Evolutionary conservation across 2,888 invertebrate species (phyloP).

Genomic region (Hypomecis atomaria): DNA sequence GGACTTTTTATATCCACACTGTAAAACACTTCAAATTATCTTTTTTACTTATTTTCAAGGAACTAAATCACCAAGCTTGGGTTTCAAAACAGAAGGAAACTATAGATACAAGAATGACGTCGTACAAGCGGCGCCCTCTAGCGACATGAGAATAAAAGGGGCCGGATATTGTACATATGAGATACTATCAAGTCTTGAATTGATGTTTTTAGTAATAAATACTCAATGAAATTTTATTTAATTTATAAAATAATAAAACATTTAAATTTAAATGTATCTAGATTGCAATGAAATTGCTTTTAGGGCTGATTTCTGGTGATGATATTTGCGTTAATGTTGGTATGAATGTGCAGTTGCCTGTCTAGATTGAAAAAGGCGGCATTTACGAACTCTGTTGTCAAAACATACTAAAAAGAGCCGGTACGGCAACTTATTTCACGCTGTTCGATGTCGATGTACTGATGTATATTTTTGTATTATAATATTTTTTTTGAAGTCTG

Average conservation of each 20-base stretch:
- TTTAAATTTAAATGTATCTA: neutral
- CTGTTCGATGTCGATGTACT: neutral
- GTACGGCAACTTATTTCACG: conserved; percentile 37
- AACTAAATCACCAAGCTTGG: conserved; percentile 83
- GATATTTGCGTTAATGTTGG: conserved; percentile 53
- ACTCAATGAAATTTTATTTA: neutral
- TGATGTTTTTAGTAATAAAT: neutral
- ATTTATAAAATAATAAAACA: neutral
- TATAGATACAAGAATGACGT: conserved; percentile 84
- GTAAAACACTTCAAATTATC: conserved; percentile 63
- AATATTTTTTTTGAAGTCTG: too few species aligned
- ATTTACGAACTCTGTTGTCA: conserved; percentile 58
- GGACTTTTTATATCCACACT: conserved; percentile 61
- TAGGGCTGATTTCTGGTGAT: neutral
- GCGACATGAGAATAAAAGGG: conserved; percentile 62
- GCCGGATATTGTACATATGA: conserved; percentile 68
- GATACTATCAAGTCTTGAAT: conserved; percentile 30
- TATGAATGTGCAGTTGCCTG: conserved; percentile 51
- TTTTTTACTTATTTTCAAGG: conserved; percentile 70
- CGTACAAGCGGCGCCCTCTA: conserved; percentile 76
- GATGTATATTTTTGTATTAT: neutral
- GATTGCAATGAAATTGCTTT: neutral
- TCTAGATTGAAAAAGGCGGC: conserved; percentile 56
- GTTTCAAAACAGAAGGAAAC: conserved; percentile 86
- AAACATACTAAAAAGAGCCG: conserved; percentile 17